These are phyloP conservation scores for Amphiprion percula DNA, from an alignment of 2,113 vertebrate species.

Conservation along the genomic window DNA sequence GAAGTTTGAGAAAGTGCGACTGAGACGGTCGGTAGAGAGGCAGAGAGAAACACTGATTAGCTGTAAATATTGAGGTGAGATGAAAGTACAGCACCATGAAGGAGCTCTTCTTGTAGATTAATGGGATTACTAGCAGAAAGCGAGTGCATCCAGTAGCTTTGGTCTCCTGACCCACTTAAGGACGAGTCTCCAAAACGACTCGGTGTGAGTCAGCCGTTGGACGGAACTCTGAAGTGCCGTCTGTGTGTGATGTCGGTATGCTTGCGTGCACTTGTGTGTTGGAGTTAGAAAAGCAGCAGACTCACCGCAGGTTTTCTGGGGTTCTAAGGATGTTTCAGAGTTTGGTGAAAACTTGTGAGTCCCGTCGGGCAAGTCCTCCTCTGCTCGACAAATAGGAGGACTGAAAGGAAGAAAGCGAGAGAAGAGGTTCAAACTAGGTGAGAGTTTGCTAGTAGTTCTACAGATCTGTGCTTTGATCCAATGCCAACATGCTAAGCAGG, in stretches of 20 bases:
- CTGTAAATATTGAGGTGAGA: conserved; percentile 66
- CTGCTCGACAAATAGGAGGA: conserved; percentile 88
- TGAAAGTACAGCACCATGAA: conserved; percentile 70
- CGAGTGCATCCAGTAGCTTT: conserved; percentile 37
- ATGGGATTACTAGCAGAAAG: conserved; percentile 62
- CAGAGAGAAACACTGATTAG: conserved; percentile 13
- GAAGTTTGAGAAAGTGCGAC: conserved; percentile 16
- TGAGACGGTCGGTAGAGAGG: conserved; percentile 12
- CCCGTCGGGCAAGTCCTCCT: conserved; percentile 86
- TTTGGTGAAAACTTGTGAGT: conserved; percentile 88
- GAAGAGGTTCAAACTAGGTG: neutral
- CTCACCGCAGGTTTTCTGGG: conserved; percentile 90
- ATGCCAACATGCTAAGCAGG: neutral
- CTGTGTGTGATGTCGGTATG: neutral
- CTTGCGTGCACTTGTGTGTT: conserved; percentile 12
- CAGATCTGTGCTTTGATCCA: neutral
- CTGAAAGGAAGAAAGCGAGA: conserved; percentile 63
- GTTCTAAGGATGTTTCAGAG: conserved; percentile 88
- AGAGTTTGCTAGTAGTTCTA: neutral
- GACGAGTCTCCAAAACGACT: conserved; percentile 39
- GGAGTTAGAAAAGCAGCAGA: neutral
- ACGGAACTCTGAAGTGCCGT: conserved; percentile 6
- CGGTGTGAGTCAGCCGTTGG: neutral
- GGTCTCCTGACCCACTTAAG: conserved; percentile 65
- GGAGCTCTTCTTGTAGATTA: conserved; percentile 64